Percentiles rank a stretch among this genome's conserved stretches.
Evolutionary conservation across 2,797 vertebrate species (phyloP).

Genomic region (Lycodopsis pacificus): DNA sequence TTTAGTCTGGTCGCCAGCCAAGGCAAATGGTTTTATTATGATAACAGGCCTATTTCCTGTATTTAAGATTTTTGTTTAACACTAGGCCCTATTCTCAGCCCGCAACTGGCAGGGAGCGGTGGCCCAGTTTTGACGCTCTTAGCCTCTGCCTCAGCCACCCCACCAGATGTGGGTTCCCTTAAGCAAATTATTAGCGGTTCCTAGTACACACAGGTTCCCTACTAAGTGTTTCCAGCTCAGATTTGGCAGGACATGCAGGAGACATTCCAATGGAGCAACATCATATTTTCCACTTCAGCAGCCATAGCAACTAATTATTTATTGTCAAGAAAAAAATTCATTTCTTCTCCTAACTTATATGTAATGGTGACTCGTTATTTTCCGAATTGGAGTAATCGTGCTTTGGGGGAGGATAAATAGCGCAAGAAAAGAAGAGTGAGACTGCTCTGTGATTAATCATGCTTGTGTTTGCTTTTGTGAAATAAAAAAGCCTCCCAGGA

Average conservation of each 20-base stretch:
- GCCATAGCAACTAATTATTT: conserved; percentile 90
- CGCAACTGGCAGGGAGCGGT: conserved; percentile 82
- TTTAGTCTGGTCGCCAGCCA: conserved; percentile 89
- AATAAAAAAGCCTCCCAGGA: conserved; percentile 34
- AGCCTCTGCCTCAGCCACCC: conserved; percentile 89
- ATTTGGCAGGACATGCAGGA: conserved; percentile 81
- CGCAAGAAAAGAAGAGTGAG: conserved; percentile 1
- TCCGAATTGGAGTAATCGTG: conserved; percentile 24
- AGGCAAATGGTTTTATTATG: conserved; percentile 91
- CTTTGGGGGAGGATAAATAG: conserved; percentile 12
- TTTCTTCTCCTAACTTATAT: conserved; percentile 59
- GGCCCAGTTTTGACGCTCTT: conserved; percentile 86
- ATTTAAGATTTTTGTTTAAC: conserved; percentile 93
- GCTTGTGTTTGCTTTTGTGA: conserved; percentile 42
- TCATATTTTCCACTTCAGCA: conserved; percentile 89
- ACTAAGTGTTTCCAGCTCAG: conserved; percentile 95
- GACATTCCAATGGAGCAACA: conserved; percentile 91
- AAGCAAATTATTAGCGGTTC: conserved; percentile 95
- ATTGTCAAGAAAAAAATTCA: conserved; percentile 70
- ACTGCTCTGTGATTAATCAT: conserved; percentile 25
- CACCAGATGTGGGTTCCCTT: conserved; percentile 95
- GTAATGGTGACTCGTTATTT: conserved; percentile 50
- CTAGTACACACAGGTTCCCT: conserved; percentile 89
- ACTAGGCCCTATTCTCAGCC: conserved; percentile 86
- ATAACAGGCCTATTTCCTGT: conserved; percentile 95